A percentile compares a stretch with the other conserved stretches of the same genome.
phyloP scores from a whole-genome alignment of 1,140 invertebrate species.

The Calliopsis andreniformis region DNA sequence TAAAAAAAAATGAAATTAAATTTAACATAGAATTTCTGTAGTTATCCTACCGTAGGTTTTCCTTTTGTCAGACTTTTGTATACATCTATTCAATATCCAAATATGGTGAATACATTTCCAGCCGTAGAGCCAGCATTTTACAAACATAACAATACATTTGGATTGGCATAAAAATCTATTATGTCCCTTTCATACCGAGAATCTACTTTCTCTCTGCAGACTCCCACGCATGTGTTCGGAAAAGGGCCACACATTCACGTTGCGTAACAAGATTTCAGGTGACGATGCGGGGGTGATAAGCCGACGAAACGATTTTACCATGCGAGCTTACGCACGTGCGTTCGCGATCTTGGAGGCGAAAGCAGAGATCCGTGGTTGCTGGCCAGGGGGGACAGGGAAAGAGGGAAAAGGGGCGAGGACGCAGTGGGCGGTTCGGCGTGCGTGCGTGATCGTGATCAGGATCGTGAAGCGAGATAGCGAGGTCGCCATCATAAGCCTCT shows the following conservation, averaged over 20 bases:
- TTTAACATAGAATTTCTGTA: too few relatives aligned
- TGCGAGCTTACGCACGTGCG: constrained; percentile 59
- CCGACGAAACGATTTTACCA: constrained; percentile 44
- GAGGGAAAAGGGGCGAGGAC: constrained; percentile 48
- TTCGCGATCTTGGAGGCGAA: constrained; percentile 13
- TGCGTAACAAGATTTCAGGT: constrained; percentile 8
- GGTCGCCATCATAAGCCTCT: constrained; percentile 69
- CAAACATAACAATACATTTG: too few relatives aligned
- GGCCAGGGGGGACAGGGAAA: constrained; percentile 7
- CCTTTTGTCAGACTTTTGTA: too few relatives aligned
- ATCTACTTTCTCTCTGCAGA: constrained; percentile 1
- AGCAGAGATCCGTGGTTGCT: not conserved
- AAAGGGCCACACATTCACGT: not conserved
- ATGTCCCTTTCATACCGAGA: not conserved
- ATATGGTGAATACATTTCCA: too few relatives aligned
- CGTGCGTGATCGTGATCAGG: constrained; percentile 78
- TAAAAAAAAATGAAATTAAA: too few relatives aligned
- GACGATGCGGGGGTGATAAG: constrained; percentile 4
- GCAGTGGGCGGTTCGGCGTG: constrained; percentile 76
- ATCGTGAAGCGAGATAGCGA: constrained; percentile 73
- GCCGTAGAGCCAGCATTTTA: too few relatives aligned
- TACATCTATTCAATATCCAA: too few relatives aligned
- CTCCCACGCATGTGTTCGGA: not conserved
- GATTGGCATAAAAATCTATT: not conserved
- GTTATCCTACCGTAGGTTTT: too few relatives aligned